Conservation (phyloP, 2,888 invertebrate genomes). For the Selenia dentaria region DNA sequence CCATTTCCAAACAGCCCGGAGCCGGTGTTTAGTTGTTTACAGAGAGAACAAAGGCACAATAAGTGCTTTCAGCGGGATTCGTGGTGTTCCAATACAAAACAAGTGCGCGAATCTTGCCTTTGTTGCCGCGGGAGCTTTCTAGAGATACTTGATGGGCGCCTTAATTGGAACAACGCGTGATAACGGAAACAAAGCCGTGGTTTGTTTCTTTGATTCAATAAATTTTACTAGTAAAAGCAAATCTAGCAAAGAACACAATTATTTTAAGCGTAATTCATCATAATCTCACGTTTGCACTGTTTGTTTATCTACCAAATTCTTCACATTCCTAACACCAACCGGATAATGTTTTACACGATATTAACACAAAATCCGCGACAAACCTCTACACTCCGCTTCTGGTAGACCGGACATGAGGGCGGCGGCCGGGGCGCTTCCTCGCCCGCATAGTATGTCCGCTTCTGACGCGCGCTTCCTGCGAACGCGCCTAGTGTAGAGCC, state of each 20-base stretch:
- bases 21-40: slow-evolving; percentile 49
- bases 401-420: slow-evolving; percentile 39
- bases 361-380: slow-evolving; percentile 30
- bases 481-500: slow-evolving; percentile 14
- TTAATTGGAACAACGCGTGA: background rate
- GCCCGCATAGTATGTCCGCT: slow-evolving; percentile 49
- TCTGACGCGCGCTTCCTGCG: slow-evolving; percentile 48
- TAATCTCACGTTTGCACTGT: no score
- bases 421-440: slow-evolving; percentile 39
- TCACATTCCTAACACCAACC: background rate
- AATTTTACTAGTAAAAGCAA: no score
- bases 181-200: no score
- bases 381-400: slow-evolving; percentile 13
- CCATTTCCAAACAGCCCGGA: slow-evolving; percentile 26
- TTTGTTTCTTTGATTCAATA: no score
- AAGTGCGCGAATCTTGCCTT: slow-evolving; percentile 27
- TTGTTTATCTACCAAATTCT: background rate
- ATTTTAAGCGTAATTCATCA: no score
- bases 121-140: slow-evolving; percentile 18
- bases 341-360: slow-evolving; percentile 14
- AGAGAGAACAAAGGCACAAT: slow-evolving; percentile 56
- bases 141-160: background rate
- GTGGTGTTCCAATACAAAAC: slow-evolving; percentile 56
- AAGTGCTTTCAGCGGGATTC: slow-evolving; percentile 56
- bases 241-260: no score